Percentiles rank a stretch among this genome's conserved stretches.
Evolutionary conservation across 2,797 vertebrate species (phyloP).

Genomic region (Arnoldichthys spilopterus): DNA sequence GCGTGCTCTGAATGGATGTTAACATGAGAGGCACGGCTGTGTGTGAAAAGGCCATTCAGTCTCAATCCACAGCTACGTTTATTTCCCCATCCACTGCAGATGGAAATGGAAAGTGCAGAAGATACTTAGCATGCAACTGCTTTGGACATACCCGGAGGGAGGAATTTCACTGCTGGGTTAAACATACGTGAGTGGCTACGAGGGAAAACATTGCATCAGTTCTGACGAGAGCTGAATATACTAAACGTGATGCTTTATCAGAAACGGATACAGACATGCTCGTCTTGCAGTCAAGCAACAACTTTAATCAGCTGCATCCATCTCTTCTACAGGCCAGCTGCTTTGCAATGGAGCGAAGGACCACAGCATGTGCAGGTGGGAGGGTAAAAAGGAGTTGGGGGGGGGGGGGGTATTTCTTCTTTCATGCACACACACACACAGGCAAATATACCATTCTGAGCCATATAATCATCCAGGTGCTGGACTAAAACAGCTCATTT

Average conservation of each 20-base stretch:
- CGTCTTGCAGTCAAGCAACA: slow-evolving; percentile 5
- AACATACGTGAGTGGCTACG: neutral
- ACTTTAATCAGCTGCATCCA: slow-evolving; percentile 15
- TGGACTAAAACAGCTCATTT: slow-evolving; percentile 21
- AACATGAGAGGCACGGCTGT: slow-evolving; percentile 12
- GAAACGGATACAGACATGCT: neutral
- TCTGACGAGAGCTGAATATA: neutral
- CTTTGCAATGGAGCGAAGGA: slow-evolving; percentile 15
- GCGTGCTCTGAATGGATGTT: neutral
- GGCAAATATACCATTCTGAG: slow-evolving; percentile 19
- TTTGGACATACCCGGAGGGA: neutral
- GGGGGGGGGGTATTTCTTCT: too few species aligned
- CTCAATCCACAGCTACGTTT: neutral
- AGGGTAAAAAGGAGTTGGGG: slow-evolving; percentile 2
- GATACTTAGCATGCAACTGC: neutral
- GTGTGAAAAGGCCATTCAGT: neutral
- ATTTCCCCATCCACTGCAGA: neutral
- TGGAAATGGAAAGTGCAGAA: neutral
- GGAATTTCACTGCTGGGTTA: neutral
- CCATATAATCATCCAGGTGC: slow-evolving; percentile 48
- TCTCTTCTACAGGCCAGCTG: slow-evolving; percentile 21
- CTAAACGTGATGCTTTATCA: neutral
- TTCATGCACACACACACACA: slow-evolving; percentile 1
- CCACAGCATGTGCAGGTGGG: slow-evolving; percentile 25
- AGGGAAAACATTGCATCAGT: neutral